Base-by-base conservation (phyloP, 2,797 vertebrate species). In the Tapirus indicus region DNA sequence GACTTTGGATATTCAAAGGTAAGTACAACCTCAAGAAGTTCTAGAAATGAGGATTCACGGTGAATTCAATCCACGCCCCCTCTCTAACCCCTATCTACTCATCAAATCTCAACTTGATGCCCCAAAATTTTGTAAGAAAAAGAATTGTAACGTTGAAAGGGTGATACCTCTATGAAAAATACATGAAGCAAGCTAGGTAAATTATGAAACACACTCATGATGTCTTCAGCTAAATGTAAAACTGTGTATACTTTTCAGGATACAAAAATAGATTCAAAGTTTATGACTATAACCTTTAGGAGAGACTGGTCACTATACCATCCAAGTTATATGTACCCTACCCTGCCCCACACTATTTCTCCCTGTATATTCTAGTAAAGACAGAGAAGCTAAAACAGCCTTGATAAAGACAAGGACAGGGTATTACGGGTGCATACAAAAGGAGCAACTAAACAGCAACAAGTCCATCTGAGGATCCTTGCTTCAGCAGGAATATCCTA, bases 71-170 rank as follows among this genome's bases (percentile, higher is more conserved):
- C 14, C 64, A 68, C 2, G 17, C 35, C 3, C 29, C 49, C 3
- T 78, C n/a, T 83, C 54, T 27, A 62, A 29, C 2, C 2, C 2
- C n/a, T 60, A 16, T 8, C 8, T 5, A 38, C 12, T 79, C 23
- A 38, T 7, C 88, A 90, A 68, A 74, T 83, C 66, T 92, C 75
- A 92, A n/a, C 89, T 82, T 69, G 58, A 47, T 93, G 60, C 44
- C n/a, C 14, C 44, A 18, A 66, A 69, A 62, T 60, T 71, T 3
- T 5, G 85, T 29, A 74, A 17, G 38, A 93, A 82, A 87, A 75
- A 17, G 7, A 84, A 93, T 20, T 44, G 6, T 60, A 91, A 56
- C 52, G 41, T 4, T 80, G 56, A 62, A 84, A 88, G 5, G 27
- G n/a, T 64, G 20, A 62, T 38, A 35, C 11, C 8, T 64, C 47